Evolutionary conservation across 2,113 vertebrate species (phyloP).

Genomic region (Cyprinus carpio): DNA sequence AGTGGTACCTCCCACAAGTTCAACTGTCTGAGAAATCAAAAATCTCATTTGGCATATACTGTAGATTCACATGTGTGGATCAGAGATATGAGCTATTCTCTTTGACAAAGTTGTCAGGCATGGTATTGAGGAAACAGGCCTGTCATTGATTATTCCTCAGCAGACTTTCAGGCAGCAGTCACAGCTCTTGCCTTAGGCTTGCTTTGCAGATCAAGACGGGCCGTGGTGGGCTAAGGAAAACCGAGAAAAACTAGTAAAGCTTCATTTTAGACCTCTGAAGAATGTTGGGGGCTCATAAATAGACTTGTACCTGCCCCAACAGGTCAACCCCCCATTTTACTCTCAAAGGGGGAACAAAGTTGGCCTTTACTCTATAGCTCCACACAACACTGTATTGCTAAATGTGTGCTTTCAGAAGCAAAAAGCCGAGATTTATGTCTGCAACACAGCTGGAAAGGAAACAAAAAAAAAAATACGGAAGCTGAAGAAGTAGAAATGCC

Average conservation of each 20-base stretch:
- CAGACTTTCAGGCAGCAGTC: background rate
- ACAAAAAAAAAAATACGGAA: background rate
- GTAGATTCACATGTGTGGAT: constrained; percentile 17
- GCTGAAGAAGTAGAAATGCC: background rate
- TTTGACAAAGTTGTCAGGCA: background rate
- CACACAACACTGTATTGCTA: background rate
- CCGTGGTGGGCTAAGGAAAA: background rate
- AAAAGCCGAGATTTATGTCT: background rate
- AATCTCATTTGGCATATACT: background rate
- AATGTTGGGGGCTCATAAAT: background rate
- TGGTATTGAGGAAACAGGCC: background rate
- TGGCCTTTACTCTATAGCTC: constrained; percentile 10
- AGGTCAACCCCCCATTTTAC: background rate
- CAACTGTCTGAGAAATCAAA: constrained; percentile 10
- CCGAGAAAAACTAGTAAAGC: background rate
- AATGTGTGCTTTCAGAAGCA: background rate
- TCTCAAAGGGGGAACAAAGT: background rate
- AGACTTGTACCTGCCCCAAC: background rate
- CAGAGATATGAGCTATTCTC: constrained; percentile 17
- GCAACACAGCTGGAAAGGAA: background rate
- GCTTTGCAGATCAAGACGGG: background rate
- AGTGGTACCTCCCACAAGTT: background rate
- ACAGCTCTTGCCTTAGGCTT: background rate
- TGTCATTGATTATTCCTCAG: background rate
- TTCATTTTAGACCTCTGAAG: background rate